phyloP scores from a whole-genome alignment of 2,797 vertebrate genomes.

The Eulemur rubriventer region DNA sequence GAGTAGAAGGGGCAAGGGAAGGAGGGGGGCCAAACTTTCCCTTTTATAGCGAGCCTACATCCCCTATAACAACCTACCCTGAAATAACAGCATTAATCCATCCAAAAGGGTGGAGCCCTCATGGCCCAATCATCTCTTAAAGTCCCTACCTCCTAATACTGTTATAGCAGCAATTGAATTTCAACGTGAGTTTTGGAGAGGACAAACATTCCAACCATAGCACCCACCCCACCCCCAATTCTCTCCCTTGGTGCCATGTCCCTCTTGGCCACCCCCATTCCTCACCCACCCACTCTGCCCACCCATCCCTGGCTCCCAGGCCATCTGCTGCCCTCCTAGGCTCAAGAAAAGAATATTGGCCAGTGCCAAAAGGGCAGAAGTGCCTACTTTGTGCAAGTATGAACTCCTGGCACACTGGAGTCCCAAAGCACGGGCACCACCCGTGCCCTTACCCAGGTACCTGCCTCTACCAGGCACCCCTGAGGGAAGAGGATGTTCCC shows the following conservation, averaged over 20 bases:
- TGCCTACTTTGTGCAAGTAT: background rate
- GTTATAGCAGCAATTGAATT: background rate
- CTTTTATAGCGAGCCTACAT: background rate
- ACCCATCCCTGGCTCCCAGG: background rate
- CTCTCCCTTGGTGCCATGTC: background rate
- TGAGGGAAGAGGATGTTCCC: background rate
- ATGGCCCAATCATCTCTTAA: background rate
- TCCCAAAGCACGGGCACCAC: background rate
- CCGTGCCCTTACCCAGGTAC: background rate
- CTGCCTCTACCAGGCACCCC: background rate
- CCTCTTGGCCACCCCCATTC: rapidly evolving
- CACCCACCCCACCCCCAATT: background rate
- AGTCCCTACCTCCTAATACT: background rate
- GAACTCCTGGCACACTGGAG: background rate
- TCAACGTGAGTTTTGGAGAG: background rate
- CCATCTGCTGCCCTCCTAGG: background rate
- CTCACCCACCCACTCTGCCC: background rate
- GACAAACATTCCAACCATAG: background rate
- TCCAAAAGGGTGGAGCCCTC: background rate
- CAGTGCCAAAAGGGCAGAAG: background rate
- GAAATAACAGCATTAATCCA: background rate
- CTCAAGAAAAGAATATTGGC: background rate
- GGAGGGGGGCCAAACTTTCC: background rate
- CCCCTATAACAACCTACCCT: background rate
- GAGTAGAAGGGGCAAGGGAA: background rate